phyloP scores from a whole-genome alignment of 2,113 vertebrate genomes.

The Eolophus roseicapilla region DNA sequence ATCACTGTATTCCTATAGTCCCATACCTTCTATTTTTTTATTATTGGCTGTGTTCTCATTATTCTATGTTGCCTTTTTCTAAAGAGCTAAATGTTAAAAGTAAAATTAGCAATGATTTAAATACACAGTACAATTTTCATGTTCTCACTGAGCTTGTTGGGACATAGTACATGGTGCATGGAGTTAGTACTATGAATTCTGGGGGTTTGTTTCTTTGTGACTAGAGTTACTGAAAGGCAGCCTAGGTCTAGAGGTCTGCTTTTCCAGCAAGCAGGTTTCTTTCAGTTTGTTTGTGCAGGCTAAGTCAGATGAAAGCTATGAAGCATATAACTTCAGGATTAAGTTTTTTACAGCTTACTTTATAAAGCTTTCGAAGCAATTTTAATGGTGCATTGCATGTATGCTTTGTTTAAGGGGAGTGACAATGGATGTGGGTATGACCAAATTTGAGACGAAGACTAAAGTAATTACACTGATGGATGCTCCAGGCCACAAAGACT shows the following conservation, averaged over 20 bases:
- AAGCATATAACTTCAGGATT: background rate
- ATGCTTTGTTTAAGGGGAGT: conserved; percentile 85
- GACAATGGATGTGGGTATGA: conserved; percentile 99
- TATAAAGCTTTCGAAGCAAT: background rate
- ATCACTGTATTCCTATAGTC: background rate
- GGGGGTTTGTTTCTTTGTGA: accelerated
- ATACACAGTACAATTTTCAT: background rate
- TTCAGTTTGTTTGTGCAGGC: background rate
- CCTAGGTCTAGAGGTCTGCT: background rate
- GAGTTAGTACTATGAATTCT: background rate
- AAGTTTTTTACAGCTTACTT: background rate
- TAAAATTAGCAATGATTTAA: background rate
- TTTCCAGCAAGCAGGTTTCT: background rate
- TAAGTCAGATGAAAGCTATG: background rate
- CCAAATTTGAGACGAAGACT: conserved; percentile 93
- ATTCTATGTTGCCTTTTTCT: background rate
- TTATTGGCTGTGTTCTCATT: background rate
- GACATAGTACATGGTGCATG: background rate
- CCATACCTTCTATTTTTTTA: background rate
- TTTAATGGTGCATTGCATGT: background rate
- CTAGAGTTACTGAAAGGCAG: background rate
- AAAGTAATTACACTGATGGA: conserved; percentile 98
- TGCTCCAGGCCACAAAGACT: conserved; percentile 97
- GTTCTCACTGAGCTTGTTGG: background rate
- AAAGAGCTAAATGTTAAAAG: background rate